These are phyloP conservation scores for Eupeodes luniger DNA, from an alignment of 2,888 invertebrate species.

Conservation along the genomic window DNA sequence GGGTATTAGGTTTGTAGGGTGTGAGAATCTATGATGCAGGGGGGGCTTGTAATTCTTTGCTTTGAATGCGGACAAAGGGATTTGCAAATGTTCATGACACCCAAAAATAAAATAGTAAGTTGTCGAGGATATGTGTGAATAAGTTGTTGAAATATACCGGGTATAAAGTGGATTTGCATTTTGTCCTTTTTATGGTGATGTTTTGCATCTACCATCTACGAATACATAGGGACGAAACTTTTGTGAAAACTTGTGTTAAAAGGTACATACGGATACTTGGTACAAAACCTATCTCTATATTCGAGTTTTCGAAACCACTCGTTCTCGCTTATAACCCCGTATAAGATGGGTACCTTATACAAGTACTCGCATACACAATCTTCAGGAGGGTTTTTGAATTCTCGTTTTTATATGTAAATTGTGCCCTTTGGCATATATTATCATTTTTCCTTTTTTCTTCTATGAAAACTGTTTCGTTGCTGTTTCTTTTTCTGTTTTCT, in stretches of 20 bases:
- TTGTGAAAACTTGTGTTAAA: not conserved
- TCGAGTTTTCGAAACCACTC: constrained; percentile 9
- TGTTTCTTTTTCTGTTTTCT: constrained; percentile 3
- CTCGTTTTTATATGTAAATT: constrained; percentile 69
- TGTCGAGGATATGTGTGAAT: constrained; percentile 69
- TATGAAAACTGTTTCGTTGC: constrained; percentile 17
- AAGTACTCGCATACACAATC: not conserved
- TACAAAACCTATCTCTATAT: not conserved
- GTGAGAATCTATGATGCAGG: not conserved
- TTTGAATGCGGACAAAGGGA: constrained; percentile 62
- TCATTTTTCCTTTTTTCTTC: constrained; percentile 33
- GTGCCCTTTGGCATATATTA: constrained; percentile 70
- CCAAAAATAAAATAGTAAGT: constrained; percentile 51
- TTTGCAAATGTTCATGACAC: constrained; percentile 68
- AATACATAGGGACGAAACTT: not conserved
- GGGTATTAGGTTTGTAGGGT: not conserved
- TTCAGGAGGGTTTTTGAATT: constrained; percentile 46
- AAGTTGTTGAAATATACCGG: constrained; percentile 69
- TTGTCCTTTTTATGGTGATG: constrained; percentile 67
- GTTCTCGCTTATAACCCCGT: constrained; percentile 36
- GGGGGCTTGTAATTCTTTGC: constrained; percentile 10
- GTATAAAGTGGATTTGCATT: constrained; percentile 64
- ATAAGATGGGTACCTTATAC: not conserved
- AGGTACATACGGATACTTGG: not conserved
- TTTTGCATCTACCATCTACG: constrained; percentile 37